These are phyloP conservation scores for Xyliphius kryptos DNA, from an alignment of 2,113 vertebrate genomes.

Conservation along the genomic window DNA sequence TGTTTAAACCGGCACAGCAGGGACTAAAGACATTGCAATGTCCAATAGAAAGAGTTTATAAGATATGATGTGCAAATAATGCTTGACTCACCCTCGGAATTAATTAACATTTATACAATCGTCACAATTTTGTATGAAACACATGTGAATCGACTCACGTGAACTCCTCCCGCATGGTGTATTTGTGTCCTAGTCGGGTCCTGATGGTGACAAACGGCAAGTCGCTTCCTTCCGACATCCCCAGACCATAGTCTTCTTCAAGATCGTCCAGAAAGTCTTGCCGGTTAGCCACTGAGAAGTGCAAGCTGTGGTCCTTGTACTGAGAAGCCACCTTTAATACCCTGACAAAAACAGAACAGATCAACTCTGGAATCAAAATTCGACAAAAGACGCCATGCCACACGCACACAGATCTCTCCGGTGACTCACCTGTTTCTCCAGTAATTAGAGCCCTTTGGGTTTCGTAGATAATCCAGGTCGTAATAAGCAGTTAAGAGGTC, in stretches of 20 bases:
- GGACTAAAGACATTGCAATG: too few species aligned
- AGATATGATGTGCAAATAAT: too few species aligned
- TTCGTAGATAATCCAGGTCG: slow-evolving; percentile 61
- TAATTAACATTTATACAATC: too few species aligned
- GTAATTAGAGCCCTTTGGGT: slow-evolving; percentile 63
- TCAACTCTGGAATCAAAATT: background rate
- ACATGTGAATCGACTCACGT: too few species aligned
- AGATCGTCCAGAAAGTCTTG: slow-evolving; percentile 63
- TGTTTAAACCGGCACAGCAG: too few species aligned
- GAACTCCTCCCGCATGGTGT: slow-evolving; percentile 70
- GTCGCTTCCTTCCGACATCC: slow-evolving; percentile 51
- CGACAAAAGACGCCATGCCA: background rate
- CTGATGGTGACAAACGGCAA: slow-evolving; percentile 62
- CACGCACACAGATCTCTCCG: background rate
- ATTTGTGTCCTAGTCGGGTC: slow-evolving; percentile 62
- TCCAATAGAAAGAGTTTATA: too few species aligned
- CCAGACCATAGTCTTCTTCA: slow-evolving; percentile 65
- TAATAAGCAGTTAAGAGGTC: slow-evolving; percentile 64
- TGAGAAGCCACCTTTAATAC: slow-evolving; percentile 64
- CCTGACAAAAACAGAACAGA: slow-evolving; percentile 41
- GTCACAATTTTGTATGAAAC: too few species aligned
- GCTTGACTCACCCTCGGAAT: too few species aligned
- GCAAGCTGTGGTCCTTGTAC: slow-evolving; percentile 51
- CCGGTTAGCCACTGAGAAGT: slow-evolving; percentile 62
- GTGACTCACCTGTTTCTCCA: slow-evolving; percentile 67